These are phyloP conservation scores for Neostethus bicornis DNA, from an alignment of 2,797 vertebrate species.

Conservation along the genomic window DNA sequence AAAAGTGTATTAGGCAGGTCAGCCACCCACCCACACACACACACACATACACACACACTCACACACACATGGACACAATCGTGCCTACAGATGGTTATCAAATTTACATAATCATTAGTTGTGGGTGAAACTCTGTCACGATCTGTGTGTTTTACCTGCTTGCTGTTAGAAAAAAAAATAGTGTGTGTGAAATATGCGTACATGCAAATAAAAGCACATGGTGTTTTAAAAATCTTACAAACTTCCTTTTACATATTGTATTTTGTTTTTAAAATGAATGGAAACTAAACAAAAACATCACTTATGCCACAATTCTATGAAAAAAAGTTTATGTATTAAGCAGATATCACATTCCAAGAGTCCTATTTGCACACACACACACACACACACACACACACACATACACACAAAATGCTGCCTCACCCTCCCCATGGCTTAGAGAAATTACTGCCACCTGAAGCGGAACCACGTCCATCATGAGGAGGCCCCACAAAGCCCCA, in stretches of 20 bases:
- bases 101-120: constrained; percentile 69
- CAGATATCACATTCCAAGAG: not conserved
- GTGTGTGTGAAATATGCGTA: constrained; percentile 25
- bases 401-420: constrained; percentile 34
- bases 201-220: constrained; percentile 1
- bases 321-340: not conserved
- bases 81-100: constrained; percentile 62
- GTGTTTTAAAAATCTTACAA: not conserved
- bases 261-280: not conserved
- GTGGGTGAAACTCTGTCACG: constrained; percentile 58
- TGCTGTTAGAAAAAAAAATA: constrained; percentile 57
- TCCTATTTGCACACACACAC: constrained; percentile 9
- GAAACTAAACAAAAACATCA: not conserved
- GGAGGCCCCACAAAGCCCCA: constrained; percentile 71
- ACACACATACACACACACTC: too few relatives aligned
- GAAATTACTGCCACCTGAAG: constrained; percentile 80
- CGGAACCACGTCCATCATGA: constrained; percentile 76
- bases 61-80: too few relatives aligned
- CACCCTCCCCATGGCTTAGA: constrained; percentile 51
- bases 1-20: constrained; percentile 52
- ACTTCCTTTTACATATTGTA: not conserved
- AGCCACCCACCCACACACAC: constrained; percentile 36
- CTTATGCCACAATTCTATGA: not conserved
- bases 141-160: constrained; percentile 42
- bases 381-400: constrained; percentile 22